phyloP scores from a whole-genome alignment of 92 coral and sea anemone genomes.

The Epizoanthus stellaris region DNA sequence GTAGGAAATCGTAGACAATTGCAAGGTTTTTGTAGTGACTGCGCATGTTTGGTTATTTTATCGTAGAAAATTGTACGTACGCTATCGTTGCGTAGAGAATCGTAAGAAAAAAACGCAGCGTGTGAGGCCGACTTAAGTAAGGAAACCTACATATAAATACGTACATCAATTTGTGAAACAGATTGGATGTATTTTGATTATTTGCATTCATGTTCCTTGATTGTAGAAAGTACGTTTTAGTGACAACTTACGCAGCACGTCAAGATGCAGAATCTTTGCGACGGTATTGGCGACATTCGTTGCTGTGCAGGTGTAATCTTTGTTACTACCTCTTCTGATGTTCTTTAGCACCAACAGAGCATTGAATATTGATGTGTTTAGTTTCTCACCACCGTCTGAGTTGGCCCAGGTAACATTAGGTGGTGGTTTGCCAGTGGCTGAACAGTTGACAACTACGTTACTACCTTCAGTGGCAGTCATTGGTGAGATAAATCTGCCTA shows the following conservation, averaged over 20 bases:
- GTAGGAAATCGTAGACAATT: no score
- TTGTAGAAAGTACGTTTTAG: no score
- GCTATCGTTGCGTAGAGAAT: no score
- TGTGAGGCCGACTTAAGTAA: no score
- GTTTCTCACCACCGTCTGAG: neutral
- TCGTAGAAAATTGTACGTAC: no score
- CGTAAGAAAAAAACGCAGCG: no score
- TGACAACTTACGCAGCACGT: neutral
- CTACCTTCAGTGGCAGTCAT: neutral
- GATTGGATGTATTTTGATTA: no score
- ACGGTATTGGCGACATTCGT: neutral
- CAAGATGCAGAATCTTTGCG: neutral
- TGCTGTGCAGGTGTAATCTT: conserved; percentile 7
- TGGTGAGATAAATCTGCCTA: neutral
- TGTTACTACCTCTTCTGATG: neutral
- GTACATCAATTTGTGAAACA: no score
- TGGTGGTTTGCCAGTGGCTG: neutral
- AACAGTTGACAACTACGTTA: neutral
- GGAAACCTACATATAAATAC: no score
- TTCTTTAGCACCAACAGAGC: neutral
- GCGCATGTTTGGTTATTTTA: no score
- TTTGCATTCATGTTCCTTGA: no score
- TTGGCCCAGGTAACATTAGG: conserved; percentile 7
- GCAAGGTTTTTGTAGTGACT: no score
- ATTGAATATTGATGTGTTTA: neutral